Evolutionary conservation across 2,113 vertebrate genomes (phyloP).

Genomic region (Egretta garzetta): DNA sequence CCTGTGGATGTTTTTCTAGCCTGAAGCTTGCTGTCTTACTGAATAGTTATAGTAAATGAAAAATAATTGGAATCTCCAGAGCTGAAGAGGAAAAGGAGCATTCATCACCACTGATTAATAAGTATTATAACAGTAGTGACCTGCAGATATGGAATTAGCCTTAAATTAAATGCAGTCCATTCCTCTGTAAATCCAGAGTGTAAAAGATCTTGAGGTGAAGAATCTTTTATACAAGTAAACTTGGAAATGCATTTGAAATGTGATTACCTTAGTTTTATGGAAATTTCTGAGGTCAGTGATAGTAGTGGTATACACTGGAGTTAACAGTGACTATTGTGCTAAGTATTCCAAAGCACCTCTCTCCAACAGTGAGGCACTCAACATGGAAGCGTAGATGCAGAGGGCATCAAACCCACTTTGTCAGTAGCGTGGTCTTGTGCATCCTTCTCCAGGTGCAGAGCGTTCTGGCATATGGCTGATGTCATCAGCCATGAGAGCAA

Average conservation of each 20-base stretch:
- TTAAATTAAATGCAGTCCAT: not conserved
- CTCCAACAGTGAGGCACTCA: fast-evolving
- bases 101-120: not conserved
- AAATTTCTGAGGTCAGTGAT: not conserved
- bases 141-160: not conserved
- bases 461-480: fast-evolving
- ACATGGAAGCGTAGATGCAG: fast-evolving
- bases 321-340: fast-evolving
- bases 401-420: not conserved
- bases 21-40: not conserved
- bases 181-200: not conserved
- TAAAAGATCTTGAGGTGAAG: not conserved
- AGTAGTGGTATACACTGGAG: not conserved
- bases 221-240: not conserved
- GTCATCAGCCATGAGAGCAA: fast-evolving
- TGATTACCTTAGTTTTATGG: not conserved
- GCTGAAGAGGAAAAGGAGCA: not conserved
- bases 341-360: not conserved
- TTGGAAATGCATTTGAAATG: not conserved
- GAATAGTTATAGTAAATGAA: not conserved
- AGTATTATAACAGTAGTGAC: not conserved
- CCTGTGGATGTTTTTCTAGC: not conserved
- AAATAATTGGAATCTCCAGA: not conserved
- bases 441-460: not conserved
- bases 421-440: fast-evolving